phyloP scores from a whole-genome alignment of 37 sponge, comb jelly and placozoan species.

The Diacarnus erythraeanus region DNA sequence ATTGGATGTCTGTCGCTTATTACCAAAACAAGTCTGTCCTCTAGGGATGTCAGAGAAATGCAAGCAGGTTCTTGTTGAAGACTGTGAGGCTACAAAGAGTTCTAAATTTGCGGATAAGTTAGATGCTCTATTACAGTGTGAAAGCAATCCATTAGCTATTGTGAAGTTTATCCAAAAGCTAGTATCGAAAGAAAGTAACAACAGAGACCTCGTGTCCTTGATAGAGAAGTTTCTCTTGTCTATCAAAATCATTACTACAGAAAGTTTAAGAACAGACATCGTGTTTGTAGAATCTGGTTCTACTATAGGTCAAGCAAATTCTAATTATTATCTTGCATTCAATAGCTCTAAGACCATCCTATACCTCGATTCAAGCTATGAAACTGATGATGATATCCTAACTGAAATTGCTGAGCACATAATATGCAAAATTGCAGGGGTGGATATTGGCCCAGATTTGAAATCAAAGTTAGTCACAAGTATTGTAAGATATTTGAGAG shows the following conservation, averaged over 20 bases:
- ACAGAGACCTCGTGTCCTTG: background rate
- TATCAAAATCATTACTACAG: too few relatives aligned
- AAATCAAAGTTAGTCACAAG: too few relatives aligned
- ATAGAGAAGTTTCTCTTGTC: too few relatives aligned
- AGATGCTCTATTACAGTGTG: background rate
- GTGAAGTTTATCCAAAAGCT: background rate
- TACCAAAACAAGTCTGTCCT: slow-evolving; percentile 33
- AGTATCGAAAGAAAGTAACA: background rate
- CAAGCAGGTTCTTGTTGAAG: slow-evolving; percentile 4
- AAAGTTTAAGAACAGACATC: too few relatives aligned
- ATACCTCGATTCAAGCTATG: too few relatives aligned
- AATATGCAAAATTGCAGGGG: background rate
- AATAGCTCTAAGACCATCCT: too few relatives aligned
- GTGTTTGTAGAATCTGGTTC: too few relatives aligned
- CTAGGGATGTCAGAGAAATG: slow-evolving; percentile 9
- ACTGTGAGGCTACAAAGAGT: background rate
- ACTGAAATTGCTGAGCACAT: too few relatives aligned
- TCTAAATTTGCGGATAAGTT: background rate
- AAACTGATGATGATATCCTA: too few relatives aligned
- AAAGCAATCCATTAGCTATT: background rate
- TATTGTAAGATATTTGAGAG: too few relatives aligned
- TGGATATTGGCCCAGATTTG: background rate
- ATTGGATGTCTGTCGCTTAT: slow-evolving; percentile 11
- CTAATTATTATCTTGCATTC: too few relatives aligned
- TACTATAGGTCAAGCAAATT: too few relatives aligned